Evolutionary conservation across 2,888 invertebrate genomes (phyloP), one percentile per base, ranked within the genome.

Genomic region (Agonopterix subpropinquella): DNA sequence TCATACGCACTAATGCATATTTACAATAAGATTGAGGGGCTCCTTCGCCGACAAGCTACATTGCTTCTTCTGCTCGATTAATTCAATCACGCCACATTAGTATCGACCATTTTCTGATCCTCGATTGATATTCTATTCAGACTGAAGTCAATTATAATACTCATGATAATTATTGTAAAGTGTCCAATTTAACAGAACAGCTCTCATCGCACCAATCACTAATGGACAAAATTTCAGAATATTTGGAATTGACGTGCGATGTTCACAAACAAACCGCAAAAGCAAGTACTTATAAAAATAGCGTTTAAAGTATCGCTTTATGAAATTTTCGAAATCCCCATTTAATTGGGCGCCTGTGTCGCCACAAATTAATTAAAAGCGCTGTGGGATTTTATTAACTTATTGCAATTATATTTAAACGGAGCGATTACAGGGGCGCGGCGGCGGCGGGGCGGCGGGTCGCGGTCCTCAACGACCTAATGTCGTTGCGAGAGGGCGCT

Each of bases 321-420:
- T 72, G 67, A 74, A 77, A 74, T 73, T 75, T 76, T 62, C 70
- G 66, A 76, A 79, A 79, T 73, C 75, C 70, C 65, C 64, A 69
- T 83, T 79, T 80, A 78, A 81, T 80, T 77, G 75, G 73, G 69
- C 74, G 72, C 68, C 72, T 68, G 77, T 71, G 72, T 77, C 70
- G 70, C 77, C 77, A 73, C 77, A 79, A 82, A 86, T 83, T 82
- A 81, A 85, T 83, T 84, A 80, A 77, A 77, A 77, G 69, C 73
- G 76, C 70, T 69, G 70, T 63, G 73, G 73, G 73, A 75, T 80
- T 80, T 81, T 80, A 82, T 83, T 80, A 83, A 83, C 79, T 84
- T 86, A 83, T 84, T 79, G 79, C 79, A 79, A 83, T 83, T 80
- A 84, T 77, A 80, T 82, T 82, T 81, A 79, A 81, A 77, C 74